Evolutionary conservation across 2,113 vertebrate species (phyloP).

Genomic region (Chiloscyllium plagiosum): DNA sequence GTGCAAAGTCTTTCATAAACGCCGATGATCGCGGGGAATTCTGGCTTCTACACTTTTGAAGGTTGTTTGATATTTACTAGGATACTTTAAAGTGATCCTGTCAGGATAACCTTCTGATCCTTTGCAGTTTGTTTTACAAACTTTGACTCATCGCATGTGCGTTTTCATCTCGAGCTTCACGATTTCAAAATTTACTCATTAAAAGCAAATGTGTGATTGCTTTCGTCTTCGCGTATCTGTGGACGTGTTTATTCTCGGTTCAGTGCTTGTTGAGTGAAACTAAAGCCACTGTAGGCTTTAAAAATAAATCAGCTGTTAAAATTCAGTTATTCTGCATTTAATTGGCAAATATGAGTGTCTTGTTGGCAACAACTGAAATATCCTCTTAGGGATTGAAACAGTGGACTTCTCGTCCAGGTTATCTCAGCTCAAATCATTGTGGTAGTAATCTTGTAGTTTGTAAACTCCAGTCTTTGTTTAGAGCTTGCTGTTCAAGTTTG

Average conservation of each 20-base stretch:
- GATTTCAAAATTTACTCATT: background rate
- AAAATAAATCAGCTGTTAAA: too few relatives aligned
- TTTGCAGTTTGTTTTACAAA: background rate
- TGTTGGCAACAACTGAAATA: background rate
- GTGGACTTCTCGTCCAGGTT: background rate
- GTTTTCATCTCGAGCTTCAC: background rate
- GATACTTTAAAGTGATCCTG: background rate
- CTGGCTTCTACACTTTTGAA: background rate
- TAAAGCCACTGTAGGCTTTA: background rate
- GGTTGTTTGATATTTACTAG: background rate
- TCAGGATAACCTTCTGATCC: background rate
- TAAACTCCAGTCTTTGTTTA: background rate
- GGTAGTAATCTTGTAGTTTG: background rate
- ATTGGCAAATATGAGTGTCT: background rate
- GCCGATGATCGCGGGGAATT: background rate
- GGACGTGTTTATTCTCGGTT: background rate
- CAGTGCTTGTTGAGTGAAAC: background rate
- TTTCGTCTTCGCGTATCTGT: background rate
- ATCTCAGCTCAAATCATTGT: background rate
- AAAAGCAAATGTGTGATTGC: slow-evolving; percentile 7
- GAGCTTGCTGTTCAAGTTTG: background rate
- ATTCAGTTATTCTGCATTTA: background rate
- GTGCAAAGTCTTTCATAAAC: background rate
- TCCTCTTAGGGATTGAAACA: background rate
- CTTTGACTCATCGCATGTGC: background rate